A percentile compares a stretch with the other conserved stretches of the same genome.
Conservation (phyloP, 1,140 invertebrate species). For the Chlorops oryzae region DNA sequence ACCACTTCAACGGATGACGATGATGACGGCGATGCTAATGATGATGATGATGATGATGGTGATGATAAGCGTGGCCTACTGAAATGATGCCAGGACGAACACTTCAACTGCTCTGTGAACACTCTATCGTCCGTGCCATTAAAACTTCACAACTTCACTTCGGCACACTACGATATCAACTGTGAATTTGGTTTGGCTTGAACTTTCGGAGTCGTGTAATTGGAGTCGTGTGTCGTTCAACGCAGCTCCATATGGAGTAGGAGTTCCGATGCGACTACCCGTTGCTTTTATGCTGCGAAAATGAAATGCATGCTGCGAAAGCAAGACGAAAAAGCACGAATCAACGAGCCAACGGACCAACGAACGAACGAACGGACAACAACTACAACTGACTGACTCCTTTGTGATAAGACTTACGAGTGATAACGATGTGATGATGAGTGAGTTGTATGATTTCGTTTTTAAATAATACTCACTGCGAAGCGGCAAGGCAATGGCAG, state of each 20-base stretch:
- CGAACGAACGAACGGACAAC: too few relatives aligned
- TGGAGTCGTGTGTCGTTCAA: conserved; percentile 20
- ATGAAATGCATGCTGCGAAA: too few relatives aligned
- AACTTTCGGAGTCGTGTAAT: not conserved
- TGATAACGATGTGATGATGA: conserved; percentile 15
- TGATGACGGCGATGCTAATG: conserved; percentile 12
- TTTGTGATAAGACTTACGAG: conserved; percentile 24
- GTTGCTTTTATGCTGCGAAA: conserved; percentile 45
- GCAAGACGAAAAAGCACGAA: too few relatives aligned
- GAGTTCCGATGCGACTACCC: conserved; percentile 30
- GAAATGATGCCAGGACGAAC: conserved; percentile 8
- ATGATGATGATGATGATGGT: conserved; percentile 1
- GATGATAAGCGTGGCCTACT: not conserved
- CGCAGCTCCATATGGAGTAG: conserved; percentile 32
- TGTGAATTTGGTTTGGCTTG: not conserved
- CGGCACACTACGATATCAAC: not conserved
- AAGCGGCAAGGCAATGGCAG: too few relatives aligned
- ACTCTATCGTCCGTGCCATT: too few relatives aligned
- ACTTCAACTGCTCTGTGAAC: conserved; percentile 10
- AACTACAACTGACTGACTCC: too few relatives aligned
- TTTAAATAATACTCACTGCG: too few relatives aligned
- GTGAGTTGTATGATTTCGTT: not conserved
- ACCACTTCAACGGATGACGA: too few relatives aligned
- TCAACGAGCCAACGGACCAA: too few relatives aligned
- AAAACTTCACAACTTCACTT: too few relatives aligned